Evolutionary conservation across 92 coral and sea anemone genomes (phyloP), one percentile per base, ranked within the genome.

Genomic region (Meandrina meandrites): DNA sequence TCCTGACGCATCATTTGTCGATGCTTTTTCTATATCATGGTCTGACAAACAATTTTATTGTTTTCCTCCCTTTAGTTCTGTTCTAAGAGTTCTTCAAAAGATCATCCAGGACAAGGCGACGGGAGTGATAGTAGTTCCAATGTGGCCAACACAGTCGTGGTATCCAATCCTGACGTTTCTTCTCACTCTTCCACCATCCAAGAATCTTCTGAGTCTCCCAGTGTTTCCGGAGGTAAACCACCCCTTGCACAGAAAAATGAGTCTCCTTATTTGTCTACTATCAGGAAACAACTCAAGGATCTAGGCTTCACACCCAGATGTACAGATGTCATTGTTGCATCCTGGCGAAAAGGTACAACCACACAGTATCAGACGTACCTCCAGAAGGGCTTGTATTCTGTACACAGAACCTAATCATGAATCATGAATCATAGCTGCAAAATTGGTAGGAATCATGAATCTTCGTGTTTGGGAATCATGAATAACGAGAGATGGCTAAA

Each of bases 111-210:
- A 88, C 71, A 42, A 69, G 76, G 91, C 94, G 5, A 76, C 74
- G 21, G 92, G 94, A 27, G 27, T 90, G 6, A 21, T 90, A 0
- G 90, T 79, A 6, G 88, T 78, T 11, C 90, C 93, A 54, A 57
- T 64, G 56, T 89, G 94, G 94, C 89, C 92, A 79, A 89, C 92
- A 19, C 92, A 89, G 35, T 47, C 91, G 1, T 92, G 93, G 93
- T 90, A 86, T 76, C 88, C 92, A 22, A 48, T 84, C 1, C 12
- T 91, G 75, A 70, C 35, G 56, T 78, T 84, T 14, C 84, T 92
- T 18, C 87, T 78, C 21, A 53, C 86, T 31, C 62, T 34, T 56
- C 80, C 89, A 18, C 95, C 95, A 35, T 87, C 88, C 54, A 76
- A 74, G 80, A 54, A 69, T 22, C 89, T 92, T 17, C 79, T 87